Base-by-base conservation (phyloP, 30 jellyfish, hydroid and myxozoan genomes). In the Aurelia aurita complex sp. Pacific region DNA sequence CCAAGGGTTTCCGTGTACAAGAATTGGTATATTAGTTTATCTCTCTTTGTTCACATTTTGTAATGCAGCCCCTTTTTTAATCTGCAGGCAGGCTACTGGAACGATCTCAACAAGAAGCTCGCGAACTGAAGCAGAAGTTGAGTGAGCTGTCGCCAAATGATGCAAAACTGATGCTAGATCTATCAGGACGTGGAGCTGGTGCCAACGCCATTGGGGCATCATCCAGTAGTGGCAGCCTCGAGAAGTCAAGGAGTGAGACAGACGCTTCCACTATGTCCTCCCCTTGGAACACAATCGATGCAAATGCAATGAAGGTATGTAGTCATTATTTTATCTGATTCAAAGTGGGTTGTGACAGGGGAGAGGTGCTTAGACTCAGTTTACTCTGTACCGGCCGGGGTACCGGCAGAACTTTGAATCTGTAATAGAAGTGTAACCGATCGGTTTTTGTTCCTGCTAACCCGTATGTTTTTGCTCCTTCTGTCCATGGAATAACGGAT, bases 161-260 rank as follows among this genome's bases (percentile, higher is more conserved):
- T 36, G 57, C 57, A 46, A 46, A 46, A 13, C 15, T 9, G 57
- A 46, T 46, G 57, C 57, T 4, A 9, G 57, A 46, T 9, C 57
- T 46, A 5, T 46, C 57, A 9, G 67, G 35, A 55, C 13, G 46
- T 12, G 34, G 85, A 36, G 67, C 74, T n/a, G 43, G 35, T 42
- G 69, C 18, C 3, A 59, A 75, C 23, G 85, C 85, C 40, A 55
- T 50, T 11, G 35, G 64, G 34, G 40, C 53, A 19, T 60, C 74
- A 53, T 55, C 85, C 29, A 55, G 60, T n/a, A 61, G 85, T 75
- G 75, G 85, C 60, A 75, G 85, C 85, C 74, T 75, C 43, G 85
- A 75, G 85, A 75, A 75, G 69, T 11, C 43, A 9, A 55, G 74
- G 16, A 40, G 85, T 34, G 40, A 18, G 18, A 17, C 16, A 51